Percentiles rank a stretch among this genome's conserved stretches.
Conservation (phyloP, 1,140 invertebrate genomes). For the Adoxophyes honmai region DNA sequence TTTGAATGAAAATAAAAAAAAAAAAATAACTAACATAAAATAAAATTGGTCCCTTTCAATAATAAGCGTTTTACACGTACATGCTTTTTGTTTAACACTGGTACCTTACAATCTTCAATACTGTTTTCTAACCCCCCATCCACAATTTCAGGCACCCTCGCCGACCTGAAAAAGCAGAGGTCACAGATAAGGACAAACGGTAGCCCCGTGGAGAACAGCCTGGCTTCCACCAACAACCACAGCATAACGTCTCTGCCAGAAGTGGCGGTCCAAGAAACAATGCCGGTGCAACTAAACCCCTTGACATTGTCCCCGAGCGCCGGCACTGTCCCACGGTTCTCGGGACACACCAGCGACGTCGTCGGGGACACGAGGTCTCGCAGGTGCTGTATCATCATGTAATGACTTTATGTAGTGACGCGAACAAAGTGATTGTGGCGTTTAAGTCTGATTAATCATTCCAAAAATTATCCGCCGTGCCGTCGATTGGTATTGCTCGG, state of each 20-base stretch:
- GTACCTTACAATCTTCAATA: neutral
- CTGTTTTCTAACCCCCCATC: conserved; percentile 1
- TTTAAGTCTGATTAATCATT: conserved; percentile 53
- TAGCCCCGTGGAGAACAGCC: conserved; percentile 66
- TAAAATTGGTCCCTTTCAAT: too few species aligned
- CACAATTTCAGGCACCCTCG: conserved; percentile 81
- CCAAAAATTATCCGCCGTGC: conserved; percentile 26
- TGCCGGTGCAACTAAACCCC: conserved; percentile 49
- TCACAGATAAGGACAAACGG: conserved; percentile 86
- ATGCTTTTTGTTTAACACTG: too few species aligned
- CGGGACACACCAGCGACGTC: conserved; percentile 71
- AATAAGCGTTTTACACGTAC: too few species aligned
- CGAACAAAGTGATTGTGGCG: conserved; percentile 23
- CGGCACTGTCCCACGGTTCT: conserved; percentile 61
- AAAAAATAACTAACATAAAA: too few species aligned
- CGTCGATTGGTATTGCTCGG: neutral
- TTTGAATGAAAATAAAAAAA: too few species aligned
- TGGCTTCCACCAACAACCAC: conserved; percentile 59
- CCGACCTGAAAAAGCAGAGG: conserved; percentile 93
- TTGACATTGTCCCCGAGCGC: conserved; percentile 40
- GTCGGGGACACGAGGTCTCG: conserved; percentile 70
- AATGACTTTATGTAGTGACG: conserved; percentile 15
- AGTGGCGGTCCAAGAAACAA: conserved; percentile 37
- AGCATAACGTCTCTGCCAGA: conserved; percentile 60
- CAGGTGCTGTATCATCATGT: conserved; percentile 74